A percentile compares a stretch with the other conserved stretches of the same genome.
These are phyloP conservation scores for Leptoteleia sp. DNA, from an alignment of 1,140 invertebrate genomes.

Conservation along the genomic window DNA sequence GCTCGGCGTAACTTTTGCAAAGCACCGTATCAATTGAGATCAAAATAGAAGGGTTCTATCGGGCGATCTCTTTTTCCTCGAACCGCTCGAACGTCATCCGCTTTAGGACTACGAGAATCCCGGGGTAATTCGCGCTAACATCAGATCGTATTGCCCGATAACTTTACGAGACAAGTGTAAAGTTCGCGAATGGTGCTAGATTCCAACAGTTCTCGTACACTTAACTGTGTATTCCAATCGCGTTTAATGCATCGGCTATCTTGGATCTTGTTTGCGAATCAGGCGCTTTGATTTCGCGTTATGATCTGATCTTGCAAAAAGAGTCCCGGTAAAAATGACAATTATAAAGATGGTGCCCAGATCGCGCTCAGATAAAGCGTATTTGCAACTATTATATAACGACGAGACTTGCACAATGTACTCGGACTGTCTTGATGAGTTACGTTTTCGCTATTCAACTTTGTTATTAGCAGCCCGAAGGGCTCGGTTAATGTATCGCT, in stretches of 20 bases:
- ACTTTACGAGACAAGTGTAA: conserved; percentile 63
- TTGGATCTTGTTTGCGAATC: conserved; percentile 45
- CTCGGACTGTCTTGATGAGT: neutral
- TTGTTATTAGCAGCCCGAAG: neutral
- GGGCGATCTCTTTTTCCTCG: conserved; percentile 23
- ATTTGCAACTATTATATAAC: conserved; percentile 18
- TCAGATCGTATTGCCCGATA: conserved; percentile 53
- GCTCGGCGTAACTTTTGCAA: no score
- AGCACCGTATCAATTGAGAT: no score
- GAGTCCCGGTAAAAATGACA: conserved; percentile 30
- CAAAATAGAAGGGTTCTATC: no score
- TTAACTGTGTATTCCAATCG: conserved; percentile 44
- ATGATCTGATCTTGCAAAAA: conserved; percentile 47
- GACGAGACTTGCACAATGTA: neutral
- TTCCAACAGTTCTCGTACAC: conserved; percentile 55
- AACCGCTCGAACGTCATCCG: conserved; percentile 33
- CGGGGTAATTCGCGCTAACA: conserved; percentile 58
- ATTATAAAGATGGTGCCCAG: conserved; percentile 25
- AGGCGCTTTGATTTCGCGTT: conserved; percentile 41
- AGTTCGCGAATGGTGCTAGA: conserved; percentile 61
- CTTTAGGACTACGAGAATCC: conserved; percentile 38
- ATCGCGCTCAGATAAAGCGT: conserved; percentile 20
- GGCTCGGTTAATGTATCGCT: neutral
- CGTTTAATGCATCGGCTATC: conserved; percentile 53
- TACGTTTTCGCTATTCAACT: neutral